Conservation (phyloP, 2,113 vertebrate species). For the Misgurnus mizolepis region DNA sequence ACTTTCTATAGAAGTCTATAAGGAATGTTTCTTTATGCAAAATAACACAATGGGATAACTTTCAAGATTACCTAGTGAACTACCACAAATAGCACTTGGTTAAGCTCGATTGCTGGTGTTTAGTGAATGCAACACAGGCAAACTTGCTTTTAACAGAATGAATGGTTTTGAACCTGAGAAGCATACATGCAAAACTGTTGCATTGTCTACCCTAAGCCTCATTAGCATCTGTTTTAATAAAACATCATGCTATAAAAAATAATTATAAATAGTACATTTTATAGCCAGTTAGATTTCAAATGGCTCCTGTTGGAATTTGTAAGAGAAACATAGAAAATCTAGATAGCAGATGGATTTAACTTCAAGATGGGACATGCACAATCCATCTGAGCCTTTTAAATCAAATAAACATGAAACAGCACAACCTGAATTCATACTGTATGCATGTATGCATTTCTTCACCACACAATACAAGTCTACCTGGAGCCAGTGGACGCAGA, state of each 20-base stretch:
- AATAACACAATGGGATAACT: no score
- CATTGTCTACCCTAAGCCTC: not conserved
- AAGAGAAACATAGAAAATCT: not conserved
- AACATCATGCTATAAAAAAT: not conserved
- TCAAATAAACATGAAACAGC: conserved; percentile 2
- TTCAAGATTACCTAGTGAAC: no score
- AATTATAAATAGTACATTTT: not conserved
- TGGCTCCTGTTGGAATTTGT: no score
- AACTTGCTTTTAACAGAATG: not conserved
- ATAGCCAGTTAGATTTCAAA: not conserved
- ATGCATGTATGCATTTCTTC: not conserved
- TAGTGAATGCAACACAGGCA: no score
- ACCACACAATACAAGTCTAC: conserved; percentile 4
- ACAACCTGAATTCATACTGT: not conserved
- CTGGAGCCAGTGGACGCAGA: conserved; percentile 31
- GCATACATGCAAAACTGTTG: not conserved
- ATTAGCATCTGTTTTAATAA: not conserved
- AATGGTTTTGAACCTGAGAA: not conserved
- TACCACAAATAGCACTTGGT: no score
- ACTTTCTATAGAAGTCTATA: not conserved
- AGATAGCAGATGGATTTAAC: not conserved
- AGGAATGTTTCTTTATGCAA: no score
- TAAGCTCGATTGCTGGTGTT: no score
- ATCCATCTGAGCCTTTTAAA: not conserved
- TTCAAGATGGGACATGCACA: not conserved